These are phyloP conservation scores for Halcyon senegalensis DNA, from an alignment of 2,113 vertebrate species.

Conservation along the genomic window DNA sequence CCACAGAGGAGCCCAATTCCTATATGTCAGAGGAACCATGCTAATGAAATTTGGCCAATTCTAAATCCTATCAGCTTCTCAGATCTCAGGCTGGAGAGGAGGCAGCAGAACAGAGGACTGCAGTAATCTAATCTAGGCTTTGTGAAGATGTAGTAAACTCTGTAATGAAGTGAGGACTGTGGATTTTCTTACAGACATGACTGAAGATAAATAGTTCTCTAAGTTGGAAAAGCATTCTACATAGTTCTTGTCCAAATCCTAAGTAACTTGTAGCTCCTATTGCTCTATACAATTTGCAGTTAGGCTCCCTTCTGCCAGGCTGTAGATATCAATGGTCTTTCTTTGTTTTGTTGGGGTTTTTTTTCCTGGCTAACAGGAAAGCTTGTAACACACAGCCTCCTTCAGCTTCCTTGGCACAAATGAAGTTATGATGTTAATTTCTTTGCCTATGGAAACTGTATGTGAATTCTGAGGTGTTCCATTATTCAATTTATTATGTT, in stretches of 20 bases:
- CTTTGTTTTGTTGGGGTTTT: background rate
- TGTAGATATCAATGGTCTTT: background rate
- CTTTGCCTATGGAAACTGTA: background rate
- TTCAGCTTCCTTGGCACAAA: background rate
- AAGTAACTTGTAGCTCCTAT: background rate
- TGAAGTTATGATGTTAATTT: background rate
- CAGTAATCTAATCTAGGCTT: background rate
- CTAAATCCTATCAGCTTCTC: background rate
- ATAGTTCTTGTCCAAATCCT: background rate
- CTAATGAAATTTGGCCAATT: background rate
- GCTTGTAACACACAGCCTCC: background rate
- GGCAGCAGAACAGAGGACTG: background rate
- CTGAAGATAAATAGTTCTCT: background rate
- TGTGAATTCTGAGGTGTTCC: background rate
- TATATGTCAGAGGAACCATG: background rate
- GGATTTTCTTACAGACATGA: background rate
- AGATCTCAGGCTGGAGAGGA: background rate
- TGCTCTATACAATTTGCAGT: background rate
- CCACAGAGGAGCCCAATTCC: background rate
- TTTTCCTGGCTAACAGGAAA: background rate
- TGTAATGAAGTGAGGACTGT: background rate
- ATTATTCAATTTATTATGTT: background rate
- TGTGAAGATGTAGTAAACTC: background rate
- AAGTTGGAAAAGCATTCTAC: background rate
- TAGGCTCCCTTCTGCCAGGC: background rate